Conservation (phyloP, 2,888 invertebrate genomes). For the Lucinisca nassula region DNA sequence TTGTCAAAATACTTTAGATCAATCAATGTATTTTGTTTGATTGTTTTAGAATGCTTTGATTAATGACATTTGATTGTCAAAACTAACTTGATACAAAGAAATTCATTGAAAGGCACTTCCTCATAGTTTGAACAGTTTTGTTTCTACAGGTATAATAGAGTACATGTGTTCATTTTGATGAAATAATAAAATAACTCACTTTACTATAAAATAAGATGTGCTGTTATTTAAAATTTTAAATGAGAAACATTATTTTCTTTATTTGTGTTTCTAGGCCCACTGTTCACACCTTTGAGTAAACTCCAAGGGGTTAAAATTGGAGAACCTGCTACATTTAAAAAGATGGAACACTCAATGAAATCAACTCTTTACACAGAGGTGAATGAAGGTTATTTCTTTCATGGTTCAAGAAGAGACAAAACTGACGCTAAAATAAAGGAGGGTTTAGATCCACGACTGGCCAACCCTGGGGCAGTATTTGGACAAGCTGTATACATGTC, state of each 20-base stretch:
- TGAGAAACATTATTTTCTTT: too few relatives aligned
- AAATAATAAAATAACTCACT: too few relatives aligned
- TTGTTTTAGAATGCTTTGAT: too few relatives aligned
- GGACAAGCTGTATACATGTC: constrained; percentile 76
- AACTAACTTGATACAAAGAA: too few relatives aligned
- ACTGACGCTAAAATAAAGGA: constrained; percentile 55
- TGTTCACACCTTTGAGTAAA: constrained; percentile 31
- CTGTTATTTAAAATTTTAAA: neutral
- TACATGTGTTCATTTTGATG: too few relatives aligned
- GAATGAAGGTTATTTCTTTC: constrained; percentile 77
- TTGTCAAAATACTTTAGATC: too few relatives aligned
- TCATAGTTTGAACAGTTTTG: too few relatives aligned
- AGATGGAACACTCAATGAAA: constrained; percentile 26
- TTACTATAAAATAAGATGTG: too few relatives aligned
- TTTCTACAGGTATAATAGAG: too few relatives aligned
- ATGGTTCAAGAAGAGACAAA: constrained; percentile 70
- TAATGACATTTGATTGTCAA: too few relatives aligned
- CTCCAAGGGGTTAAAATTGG: constrained; percentile 36
- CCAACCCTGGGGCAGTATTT: constrained; percentile 63
- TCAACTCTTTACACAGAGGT: constrained; percentile 64
- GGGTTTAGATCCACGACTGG: constrained; percentile 73
- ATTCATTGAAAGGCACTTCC: too few relatives aligned
- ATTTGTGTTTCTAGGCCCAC: constrained; percentile 21
- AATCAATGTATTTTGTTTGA: too few relatives aligned
- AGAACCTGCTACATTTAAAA: constrained; percentile 4